Conservation (phyloP, 2,113 vertebrate genomes). For the Mixornis gularis region DNA sequence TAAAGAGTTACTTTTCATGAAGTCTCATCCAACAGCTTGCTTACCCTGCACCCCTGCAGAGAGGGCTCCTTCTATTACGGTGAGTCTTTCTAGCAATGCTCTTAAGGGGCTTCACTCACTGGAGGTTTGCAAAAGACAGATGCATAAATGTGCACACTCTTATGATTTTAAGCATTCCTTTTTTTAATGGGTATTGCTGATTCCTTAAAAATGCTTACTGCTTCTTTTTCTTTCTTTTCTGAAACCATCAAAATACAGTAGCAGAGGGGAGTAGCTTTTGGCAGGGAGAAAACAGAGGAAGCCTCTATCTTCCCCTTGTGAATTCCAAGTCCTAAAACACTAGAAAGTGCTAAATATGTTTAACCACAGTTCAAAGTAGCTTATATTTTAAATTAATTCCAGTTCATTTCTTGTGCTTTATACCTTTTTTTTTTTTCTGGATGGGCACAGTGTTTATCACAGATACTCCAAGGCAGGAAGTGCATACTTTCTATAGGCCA, state of each 20-base stretch:
- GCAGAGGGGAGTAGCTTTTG: neutral
- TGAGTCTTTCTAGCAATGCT: neutral
- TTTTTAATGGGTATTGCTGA: neutral
- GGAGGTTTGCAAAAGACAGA: neutral
- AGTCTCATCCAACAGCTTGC: neutral
- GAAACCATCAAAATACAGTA: neutral
- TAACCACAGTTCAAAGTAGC: neutral
- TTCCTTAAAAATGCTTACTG: neutral
- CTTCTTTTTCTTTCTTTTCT: neutral
- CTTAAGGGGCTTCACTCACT: neutral
- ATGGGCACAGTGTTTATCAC: neutral
- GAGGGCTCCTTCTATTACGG: neutral
- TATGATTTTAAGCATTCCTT: neutral
- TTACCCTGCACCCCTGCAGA: neutral
- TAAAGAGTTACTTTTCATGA: neutral
- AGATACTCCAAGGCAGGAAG: neutral
- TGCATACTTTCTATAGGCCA: neutral
- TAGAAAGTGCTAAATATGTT: slow-evolving; percentile 30
- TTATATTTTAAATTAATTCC: neutral
- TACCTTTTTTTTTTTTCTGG: neutral
- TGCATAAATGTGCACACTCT: neutral
- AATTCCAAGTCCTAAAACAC: slow-evolving; percentile 31
- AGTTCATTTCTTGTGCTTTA: neutral
- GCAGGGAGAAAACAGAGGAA: neutral
- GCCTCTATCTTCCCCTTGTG: neutral